Evolutionary conservation across 2,113 vertebrate genomes (phyloP).

Genomic region (Sarotherodon lohbergeri): DNA sequence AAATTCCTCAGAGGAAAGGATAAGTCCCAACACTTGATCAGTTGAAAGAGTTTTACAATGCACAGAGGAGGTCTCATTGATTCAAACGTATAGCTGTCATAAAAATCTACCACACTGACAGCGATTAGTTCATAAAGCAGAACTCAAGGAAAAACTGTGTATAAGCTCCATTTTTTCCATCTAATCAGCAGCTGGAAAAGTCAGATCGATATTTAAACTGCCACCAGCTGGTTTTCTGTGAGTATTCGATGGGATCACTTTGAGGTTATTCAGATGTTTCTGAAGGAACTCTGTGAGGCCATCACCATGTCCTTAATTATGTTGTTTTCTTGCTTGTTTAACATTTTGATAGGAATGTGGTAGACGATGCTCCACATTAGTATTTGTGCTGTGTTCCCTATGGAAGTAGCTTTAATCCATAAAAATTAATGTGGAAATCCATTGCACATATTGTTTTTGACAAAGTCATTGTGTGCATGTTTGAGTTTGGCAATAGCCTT

Average conservation of each 20-base stretch:
- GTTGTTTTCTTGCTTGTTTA: not conserved
- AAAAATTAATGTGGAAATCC: not conserved
- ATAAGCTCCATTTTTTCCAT: not conserved
- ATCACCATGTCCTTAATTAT: not conserved
- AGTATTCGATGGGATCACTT: constrained; percentile 35
- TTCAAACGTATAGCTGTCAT: not conserved
- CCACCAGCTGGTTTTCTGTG: constrained; percentile 22
- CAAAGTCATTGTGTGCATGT: not conserved
- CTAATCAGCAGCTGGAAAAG: not conserved
- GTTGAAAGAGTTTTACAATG: not conserved
- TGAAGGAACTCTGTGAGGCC: not conserved
- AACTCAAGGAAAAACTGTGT: not conserved
- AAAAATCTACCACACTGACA: not conserved
- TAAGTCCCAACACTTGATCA: not conserved
- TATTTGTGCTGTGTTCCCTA: constrained; percentile 1
- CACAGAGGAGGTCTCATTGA: not conserved
- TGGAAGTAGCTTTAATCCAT: not conserved
- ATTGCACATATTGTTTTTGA: not conserved
- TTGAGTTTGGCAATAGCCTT: not conserved
- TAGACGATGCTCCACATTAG: not conserved
- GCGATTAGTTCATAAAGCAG: not conserved
- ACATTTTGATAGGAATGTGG: not conserved
- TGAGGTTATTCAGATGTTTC: not conserved
- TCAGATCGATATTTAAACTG: constrained; percentile 19
- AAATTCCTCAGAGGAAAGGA: not conserved